Base-by-base conservation (phyloP, 2,797 vertebrate species). In the Thunnus albacares region DNA sequence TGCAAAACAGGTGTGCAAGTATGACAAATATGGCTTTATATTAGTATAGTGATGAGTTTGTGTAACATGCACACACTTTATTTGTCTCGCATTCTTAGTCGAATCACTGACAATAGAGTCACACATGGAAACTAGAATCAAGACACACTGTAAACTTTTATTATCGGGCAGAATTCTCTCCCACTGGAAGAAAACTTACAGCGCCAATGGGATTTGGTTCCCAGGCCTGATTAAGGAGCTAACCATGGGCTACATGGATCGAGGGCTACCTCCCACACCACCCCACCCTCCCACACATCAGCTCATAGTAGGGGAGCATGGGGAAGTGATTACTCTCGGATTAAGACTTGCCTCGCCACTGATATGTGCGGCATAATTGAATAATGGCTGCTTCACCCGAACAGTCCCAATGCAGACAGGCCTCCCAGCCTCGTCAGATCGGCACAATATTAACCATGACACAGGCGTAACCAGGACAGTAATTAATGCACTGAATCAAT, bases 401-500 rank as follows among this genome's bases (percentile, higher is more conserved):
- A 93, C 81, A 89, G 85, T 95, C 95, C 95, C 95, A 88, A 70
- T 38, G 93, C 90, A 92, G 90, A 88, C 52, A 5, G 85, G 81
- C 88, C 94, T 91, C 87, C 77, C 80, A 84, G 88, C 82, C 93
- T 94, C 87, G 82, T 95, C 94, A 92, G 90, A 94, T 93, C 78
- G 89, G 91, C 85, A 84, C 93, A 94, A 93, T 96, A 96, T 96
- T 96, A 96, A 94, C 93, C 95, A 94, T 95, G 95, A 96, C 96
- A 96, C 94, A 89, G 83, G 94, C 92, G 89, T 92, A 95, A 95
- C 94, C 92, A 87, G 92, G 89, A 90, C 83, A 70, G 92, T 96
- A 96, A 96, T 96, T 96, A 96, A 96, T 94, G 90, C 91, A 87
- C 87, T 90, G 93, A 96, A 96, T 96, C 95, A 96, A 96, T 96